Evolutionary conservation across 1,140 invertebrate genomes (phyloP).

Genomic region (Kradibia gibbosae): DNA sequence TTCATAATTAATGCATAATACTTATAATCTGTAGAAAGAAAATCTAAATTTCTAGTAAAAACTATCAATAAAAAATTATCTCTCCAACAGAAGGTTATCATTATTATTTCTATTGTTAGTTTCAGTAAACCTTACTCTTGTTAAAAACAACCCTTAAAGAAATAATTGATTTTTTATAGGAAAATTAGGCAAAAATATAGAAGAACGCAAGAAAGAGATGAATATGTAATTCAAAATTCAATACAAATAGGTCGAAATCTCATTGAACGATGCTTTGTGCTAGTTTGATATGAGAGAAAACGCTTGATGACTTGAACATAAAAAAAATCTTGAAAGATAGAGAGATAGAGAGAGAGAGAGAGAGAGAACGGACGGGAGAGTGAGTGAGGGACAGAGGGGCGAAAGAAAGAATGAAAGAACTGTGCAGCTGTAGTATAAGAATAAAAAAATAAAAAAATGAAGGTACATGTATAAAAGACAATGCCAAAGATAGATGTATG

Average conservation of each 20-base stretch:
- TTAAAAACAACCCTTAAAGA: too few relatives aligned
- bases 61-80: too few relatives aligned
- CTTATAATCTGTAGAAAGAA: too few relatives aligned
- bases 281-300: constrained; percentile 40
- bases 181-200: neutral
- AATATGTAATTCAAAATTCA: constrained; percentile 13
- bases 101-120: too few relatives aligned
- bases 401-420: neutral
- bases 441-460: neutral
- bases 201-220: neutral
- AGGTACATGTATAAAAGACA: neutral
- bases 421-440: neutral
- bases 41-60: too few relatives aligned
- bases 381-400: neutral
- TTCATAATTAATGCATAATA: too few relatives aligned
- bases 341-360: neutral
- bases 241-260: constrained; percentile 13
- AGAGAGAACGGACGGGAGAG: too few relatives aligned
- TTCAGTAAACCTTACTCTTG: too few relatives aligned
- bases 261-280: constrained; percentile 53
- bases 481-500: too few relatives aligned
- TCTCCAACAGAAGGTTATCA: too few relatives aligned
- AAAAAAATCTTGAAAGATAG: neutral
- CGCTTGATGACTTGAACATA: constrained; percentile 3
- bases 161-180: too few relatives aligned